Conservation (phyloP, 2,888 invertebrate species). For the Agriotes lineatus region DNA sequence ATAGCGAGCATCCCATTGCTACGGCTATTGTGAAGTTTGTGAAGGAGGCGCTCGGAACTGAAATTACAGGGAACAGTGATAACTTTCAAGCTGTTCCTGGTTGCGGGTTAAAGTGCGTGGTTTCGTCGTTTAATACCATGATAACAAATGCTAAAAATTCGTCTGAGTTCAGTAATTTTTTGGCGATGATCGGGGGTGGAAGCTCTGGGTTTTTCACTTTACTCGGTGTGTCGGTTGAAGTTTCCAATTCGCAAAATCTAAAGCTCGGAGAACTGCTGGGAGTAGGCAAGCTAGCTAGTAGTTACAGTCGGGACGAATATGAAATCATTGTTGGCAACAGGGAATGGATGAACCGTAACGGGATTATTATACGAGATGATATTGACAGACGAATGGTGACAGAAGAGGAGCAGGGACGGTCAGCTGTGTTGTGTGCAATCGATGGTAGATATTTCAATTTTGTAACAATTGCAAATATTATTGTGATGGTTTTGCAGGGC, state of each 20-base stretch:
- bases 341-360: conserved; percentile 96
- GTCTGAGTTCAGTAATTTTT: conserved; percentile 70
- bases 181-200: conserved; percentile 61
- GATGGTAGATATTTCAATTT: conserved; percentile 77
- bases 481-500: conserved; percentile 74
- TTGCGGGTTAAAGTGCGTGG: conserved; percentile 87
- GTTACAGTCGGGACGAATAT: conserved; percentile 32
- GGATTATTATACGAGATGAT: conserved; percentile 78
- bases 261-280: conserved; percentile 69
- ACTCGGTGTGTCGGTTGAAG: conserved; percentile 75
- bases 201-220: conserved; percentile 68
- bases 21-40: conserved; percentile 91
- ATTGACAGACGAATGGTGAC: conserved; percentile 82
- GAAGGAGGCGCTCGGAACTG: conserved; percentile 75
- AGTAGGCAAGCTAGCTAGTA: conserved; percentile 50
- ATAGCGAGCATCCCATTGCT: conserved; percentile 97
- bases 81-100: conserved; percentile 77
- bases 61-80: conserved; percentile 71
- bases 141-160: conserved; percentile 70
- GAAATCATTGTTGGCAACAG: conserved; percentile 74
- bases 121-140: conserved; percentile 69
- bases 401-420: conserved; percentile 90
- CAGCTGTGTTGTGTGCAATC: conserved; percentile 91
- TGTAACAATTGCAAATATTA: conserved; percentile 12
- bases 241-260: conserved; percentile 69